Conservation (phyloP, 2,113 vertebrate species). For the Gopherus flavomarginatus region DNA sequence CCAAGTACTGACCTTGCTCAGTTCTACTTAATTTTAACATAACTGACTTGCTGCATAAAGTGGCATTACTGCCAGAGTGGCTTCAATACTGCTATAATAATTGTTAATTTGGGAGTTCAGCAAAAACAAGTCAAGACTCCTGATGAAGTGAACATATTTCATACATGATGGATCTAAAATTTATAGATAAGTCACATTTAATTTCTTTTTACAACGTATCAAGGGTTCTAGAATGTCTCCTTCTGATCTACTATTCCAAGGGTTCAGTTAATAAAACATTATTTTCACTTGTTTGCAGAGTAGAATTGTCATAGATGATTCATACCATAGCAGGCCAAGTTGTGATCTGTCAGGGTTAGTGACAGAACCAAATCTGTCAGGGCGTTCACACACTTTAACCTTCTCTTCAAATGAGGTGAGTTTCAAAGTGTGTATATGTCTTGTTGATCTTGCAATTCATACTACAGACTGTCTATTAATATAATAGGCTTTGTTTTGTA, state of each 20-base stretch:
- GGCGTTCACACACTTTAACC: slow-evolving; percentile 94
- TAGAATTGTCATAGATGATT: slow-evolving; percentile 94
- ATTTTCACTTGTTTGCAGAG: slow-evolving; percentile 94
- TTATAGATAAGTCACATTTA: neutral
- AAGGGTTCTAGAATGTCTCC: slow-evolving; percentile 54
- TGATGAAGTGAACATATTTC: slow-evolving; percentile 4
- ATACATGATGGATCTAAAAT: neutral
- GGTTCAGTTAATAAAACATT: slow-evolving; percentile 86
- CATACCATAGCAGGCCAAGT: slow-evolving; percentile 87
- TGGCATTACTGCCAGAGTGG: neutral
- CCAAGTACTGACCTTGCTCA: rapidly evolving
- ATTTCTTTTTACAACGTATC: slow-evolving; percentile 11
- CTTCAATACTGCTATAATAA: neutral
- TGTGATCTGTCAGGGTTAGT: slow-evolving; percentile 93
- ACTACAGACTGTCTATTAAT: slow-evolving; percentile 51
- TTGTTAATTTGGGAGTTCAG: slow-evolving; percentile 25
- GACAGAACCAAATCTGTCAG: slow-evolving; percentile 92
- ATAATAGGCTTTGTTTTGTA: slow-evolving; percentile 31
- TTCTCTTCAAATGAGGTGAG: slow-evolving; percentile 97
- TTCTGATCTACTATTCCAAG: slow-evolving; percentile 61
- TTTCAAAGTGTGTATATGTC: slow-evolving; percentile 78
- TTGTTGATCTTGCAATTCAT: slow-evolving; percentile 69
- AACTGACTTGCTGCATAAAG: neutral
- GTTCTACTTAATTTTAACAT: neutral
- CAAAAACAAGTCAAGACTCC: neutral